These are phyloP conservation scores for Neodiprion lecontei DNA, from an alignment of 1,140 invertebrate genomes.

Conservation along the genomic window DNA sequence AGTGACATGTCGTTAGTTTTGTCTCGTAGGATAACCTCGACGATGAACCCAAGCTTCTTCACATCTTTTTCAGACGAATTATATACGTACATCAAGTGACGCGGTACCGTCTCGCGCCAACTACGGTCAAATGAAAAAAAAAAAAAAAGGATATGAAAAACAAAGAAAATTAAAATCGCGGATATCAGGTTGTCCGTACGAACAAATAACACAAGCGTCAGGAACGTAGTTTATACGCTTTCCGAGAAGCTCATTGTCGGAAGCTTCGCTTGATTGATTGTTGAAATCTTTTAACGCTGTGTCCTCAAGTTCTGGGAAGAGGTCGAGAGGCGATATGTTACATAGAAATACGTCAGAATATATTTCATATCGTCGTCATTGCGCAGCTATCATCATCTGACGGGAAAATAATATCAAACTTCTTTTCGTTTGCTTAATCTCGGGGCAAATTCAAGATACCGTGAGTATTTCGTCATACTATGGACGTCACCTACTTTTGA, in stretches of 20 bases:
- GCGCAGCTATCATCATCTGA: too few species aligned
- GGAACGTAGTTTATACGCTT: not conserved
- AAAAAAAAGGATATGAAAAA: not conserved
- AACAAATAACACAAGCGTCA: not conserved
- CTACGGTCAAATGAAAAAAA: too few species aligned
- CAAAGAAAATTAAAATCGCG: not conserved
- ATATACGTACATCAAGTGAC: not conserved
- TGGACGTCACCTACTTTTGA: too few species aligned
- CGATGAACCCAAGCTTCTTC: constrained; percentile 47
- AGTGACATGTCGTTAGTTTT: constrained; percentile 59
- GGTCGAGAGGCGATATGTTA: too few species aligned
- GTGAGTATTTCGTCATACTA: too few species aligned
- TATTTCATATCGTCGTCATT: too few species aligned
- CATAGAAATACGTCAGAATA: too few species aligned
- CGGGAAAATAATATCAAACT: too few species aligned
- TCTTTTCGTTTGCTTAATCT: too few species aligned
- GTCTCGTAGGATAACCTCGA: constrained; percentile 58
- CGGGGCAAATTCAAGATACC: too few species aligned
- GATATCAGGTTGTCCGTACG: not conserved
- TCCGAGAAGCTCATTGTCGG: not conserved
- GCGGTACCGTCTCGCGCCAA: too few species aligned
- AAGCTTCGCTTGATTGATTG: not conserved
- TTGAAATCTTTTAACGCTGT: not conserved
- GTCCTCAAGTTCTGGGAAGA: not conserved
- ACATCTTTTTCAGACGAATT: not conserved